Base-by-base conservation (phyloP, 2,797 vertebrate genomes). In the Lates japonicus region DNA sequence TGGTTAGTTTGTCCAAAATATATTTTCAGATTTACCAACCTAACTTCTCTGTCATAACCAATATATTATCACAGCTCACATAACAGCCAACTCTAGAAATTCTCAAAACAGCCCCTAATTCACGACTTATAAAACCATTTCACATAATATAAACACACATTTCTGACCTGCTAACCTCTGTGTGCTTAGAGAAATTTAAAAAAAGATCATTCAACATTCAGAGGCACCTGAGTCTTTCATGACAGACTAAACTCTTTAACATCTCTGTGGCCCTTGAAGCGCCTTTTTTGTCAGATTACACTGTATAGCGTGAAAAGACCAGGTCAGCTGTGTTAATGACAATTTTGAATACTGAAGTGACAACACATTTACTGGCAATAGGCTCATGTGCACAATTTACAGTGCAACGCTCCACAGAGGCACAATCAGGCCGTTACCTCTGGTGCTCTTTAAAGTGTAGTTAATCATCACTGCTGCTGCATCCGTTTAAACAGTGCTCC, bases 401-500 rank as follows among this genome's bases (percentile, higher is more conserved):
- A 29, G 22, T 0, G 5, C 2, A 55, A 73, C 71, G 46, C 57
- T 62, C 42, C 41, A 62, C 55, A 49, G 29, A 22, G 70, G 54
- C 35, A 55, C 25, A 71, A 87, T 46, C 74, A 67, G 73, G 62
- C 44, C 9, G 13, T 66, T 75, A 52, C 65, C 33, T 49, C 7
- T 20, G 57, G 55, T 60, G 59, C 66, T 77, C 67, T 79, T 68
- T 59, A 76, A 76, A 80, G 68, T 33, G 70, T 25, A 41, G 71
- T 78, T 83, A 57, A 80, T 89, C 77, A 66, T 69, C 48, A 13
- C 64, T 39, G 29, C 64, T 5, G 35, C 55, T 74, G 68, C 60
- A 52, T 80, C 68, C 64, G 58, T 81, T 84, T 63, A 70, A 55
- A 62, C 52, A 3, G 31, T 2, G 71, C 59, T 84, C 58, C 31